Conservation (phyloP, 2,888 invertebrate genomes). For the Oxyteleia sp. region DNA sequence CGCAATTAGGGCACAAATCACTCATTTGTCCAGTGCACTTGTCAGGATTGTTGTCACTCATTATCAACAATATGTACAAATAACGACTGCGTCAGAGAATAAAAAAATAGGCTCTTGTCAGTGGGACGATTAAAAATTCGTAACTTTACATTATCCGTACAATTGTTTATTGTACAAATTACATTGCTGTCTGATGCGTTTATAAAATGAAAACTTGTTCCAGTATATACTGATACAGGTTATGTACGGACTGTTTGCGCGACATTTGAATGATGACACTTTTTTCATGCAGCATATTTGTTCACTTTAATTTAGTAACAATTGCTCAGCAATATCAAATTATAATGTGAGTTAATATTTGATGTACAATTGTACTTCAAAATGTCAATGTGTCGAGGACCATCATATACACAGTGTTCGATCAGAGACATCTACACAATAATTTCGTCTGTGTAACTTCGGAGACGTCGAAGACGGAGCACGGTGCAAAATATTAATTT, state of each 20-base stretch:
- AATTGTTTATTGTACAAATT: not conserved
- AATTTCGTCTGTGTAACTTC: no score
- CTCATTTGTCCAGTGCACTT: slow-evolving; percentile 74
- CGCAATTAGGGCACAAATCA: slow-evolving; percentile 89
- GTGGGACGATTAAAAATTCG: not conserved
- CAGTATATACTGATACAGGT: slow-evolving; percentile 28
- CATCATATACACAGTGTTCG: no score
- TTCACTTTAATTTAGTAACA: no score
- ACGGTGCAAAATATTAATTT: no score
- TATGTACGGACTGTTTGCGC: slow-evolving; percentile 7
- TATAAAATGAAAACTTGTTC: slow-evolving; percentile 42
- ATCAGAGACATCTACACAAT: no score
- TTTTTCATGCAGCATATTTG: slow-evolving; percentile 21
- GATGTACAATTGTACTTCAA: no score
- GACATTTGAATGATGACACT: slow-evolving; percentile 5
- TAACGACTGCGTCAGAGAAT: not conserved
- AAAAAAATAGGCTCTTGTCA: slow-evolving; percentile 1
- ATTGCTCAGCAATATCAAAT: no score
- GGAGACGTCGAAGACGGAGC: no score
- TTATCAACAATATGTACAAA: slow-evolving; percentile 20
- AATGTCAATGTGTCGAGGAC: no score
- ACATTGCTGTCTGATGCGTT: not conserved
- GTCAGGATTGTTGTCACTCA: slow-evolving; percentile 20
- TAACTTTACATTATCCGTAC: not conserved
- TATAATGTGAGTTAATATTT: no score